A percentile compares a stretch with the other conserved stretches of the same genome.
phyloP scores from a whole-genome alignment of 1,140 invertebrate genomes.

The Aphelinus atriplicis region DNA sequence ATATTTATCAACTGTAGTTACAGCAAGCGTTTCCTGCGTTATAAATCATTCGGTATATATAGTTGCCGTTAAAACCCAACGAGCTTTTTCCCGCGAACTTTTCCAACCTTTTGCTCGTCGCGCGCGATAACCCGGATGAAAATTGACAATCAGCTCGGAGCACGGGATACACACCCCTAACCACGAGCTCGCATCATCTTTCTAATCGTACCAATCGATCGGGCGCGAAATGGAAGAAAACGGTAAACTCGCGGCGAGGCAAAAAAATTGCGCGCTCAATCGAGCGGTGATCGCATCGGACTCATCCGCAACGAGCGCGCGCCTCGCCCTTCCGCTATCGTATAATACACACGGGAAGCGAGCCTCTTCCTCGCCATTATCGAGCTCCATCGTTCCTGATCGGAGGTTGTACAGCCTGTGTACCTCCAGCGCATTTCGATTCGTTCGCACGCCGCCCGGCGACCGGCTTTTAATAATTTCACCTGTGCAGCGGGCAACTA shows the following conservation, averaged over 20 bases:
- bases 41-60: neutral
- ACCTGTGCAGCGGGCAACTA: neutral
- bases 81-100: too few species aligned
- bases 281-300: too few species aligned
- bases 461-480: constrained; percentile 14
- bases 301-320: too few species aligned
- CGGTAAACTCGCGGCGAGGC: neutral
- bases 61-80: neutral
- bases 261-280: neutral
- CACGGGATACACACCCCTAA: neutral
- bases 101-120: too few species aligned
- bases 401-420: constrained; percentile 7
- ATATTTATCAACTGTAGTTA: too few species aligned
- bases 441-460: neutral
- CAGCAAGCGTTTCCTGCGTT: too few species aligned
- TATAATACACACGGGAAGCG: neutral
- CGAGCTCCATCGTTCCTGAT: constrained; percentile 10
- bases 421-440: neutral
- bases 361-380: constrained; percentile 13
- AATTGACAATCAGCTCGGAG: too few species aligned
- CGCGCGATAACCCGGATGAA: too few species aligned
- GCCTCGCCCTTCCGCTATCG: constrained; percentile 21
- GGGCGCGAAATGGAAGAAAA: neutral
- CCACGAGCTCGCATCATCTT: neutral
- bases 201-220: neutral